Conservation (phyloP, 2,113 vertebrate genomes). For the Lycocorax pyrrhopterus region DNA sequence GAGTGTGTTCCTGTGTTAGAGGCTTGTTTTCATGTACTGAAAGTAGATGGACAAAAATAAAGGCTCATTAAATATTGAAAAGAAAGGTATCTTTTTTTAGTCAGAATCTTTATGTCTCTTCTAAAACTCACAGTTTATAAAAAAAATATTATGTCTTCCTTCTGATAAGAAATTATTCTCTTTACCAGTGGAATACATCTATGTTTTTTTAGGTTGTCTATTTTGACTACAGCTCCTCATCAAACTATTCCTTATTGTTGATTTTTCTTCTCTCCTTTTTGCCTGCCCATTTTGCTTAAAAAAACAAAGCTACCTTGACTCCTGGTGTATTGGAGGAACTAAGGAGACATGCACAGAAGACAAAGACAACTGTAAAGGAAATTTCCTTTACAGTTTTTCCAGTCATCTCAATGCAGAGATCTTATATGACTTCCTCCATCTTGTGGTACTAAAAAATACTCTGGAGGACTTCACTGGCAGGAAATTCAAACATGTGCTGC, state of each 20-base stretch:
- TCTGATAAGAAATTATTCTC: not conserved
- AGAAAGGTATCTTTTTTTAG: not conserved
- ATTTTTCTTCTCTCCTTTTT: not conserved
- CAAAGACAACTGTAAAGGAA: not conserved
- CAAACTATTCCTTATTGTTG: not conserved
- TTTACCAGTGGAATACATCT: not conserved
- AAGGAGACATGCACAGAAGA: not conserved
- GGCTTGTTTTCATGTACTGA: not conserved
- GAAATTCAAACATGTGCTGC: not conserved
- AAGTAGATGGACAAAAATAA: conserved; percentile 37
- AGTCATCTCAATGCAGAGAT: not conserved
- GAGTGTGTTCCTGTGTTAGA: not conserved
- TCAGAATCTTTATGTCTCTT: not conserved
- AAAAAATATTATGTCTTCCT: not conserved
- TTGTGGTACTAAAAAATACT: not conserved
- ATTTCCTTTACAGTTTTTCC: not conserved
- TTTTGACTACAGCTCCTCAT: not conserved
- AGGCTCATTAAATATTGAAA: conserved; percentile 53
- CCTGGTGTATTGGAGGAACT: not conserved
- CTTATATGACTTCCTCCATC: not conserved
- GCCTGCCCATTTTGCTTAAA: not conserved
- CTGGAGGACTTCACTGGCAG: not conserved
- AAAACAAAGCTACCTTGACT: not conserved
- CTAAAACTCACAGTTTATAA: not conserved
- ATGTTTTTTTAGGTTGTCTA: not conserved